Evolutionary conservation across 1,140 invertebrate genomes (phyloP).

Genomic region (Heliconius himera): DNA sequence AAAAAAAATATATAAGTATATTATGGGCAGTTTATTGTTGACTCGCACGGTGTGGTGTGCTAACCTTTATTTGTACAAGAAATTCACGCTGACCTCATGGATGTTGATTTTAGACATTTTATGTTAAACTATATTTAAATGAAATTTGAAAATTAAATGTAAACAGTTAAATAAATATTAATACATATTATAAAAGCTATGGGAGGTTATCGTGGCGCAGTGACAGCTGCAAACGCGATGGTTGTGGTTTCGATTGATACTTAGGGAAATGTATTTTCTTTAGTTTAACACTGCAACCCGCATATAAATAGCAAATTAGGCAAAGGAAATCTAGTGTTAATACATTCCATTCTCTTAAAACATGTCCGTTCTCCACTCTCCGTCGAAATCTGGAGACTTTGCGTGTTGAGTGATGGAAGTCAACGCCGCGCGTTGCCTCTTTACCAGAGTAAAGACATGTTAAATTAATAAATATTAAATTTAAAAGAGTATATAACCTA

Average conservation of each 20-base stretch:
- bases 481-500: neutral
- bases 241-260: neutral
- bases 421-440: too few species aligned
- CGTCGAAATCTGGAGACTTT: too few species aligned
- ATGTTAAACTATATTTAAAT: slow-evolving; percentile 19
- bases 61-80: slow-evolving; percentile 41
- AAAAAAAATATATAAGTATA: neutral
- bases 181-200: neutral
- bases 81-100: slow-evolving; percentile 44
- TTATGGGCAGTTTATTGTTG: slow-evolving; percentile 1
- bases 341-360: too few species aligned
- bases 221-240: neutral
- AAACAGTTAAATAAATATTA: slow-evolving; percentile 1
- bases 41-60: slow-evolving; percentile 23
- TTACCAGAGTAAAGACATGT: too few species aligned
- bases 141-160: neutral
- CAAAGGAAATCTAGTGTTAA: neutral
- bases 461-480: neutral
- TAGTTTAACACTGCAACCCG: neutral
- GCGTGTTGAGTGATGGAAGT: too few species aligned
- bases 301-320: neutral
- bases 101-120: slow-evolving; percentile 38
- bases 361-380: too few species aligned
- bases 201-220: neutral
- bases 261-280: neutral